Evolutionary conservation across 2,888 invertebrate species (phyloP).

Genomic region (Eumacrocentrus americanus): DNA sequence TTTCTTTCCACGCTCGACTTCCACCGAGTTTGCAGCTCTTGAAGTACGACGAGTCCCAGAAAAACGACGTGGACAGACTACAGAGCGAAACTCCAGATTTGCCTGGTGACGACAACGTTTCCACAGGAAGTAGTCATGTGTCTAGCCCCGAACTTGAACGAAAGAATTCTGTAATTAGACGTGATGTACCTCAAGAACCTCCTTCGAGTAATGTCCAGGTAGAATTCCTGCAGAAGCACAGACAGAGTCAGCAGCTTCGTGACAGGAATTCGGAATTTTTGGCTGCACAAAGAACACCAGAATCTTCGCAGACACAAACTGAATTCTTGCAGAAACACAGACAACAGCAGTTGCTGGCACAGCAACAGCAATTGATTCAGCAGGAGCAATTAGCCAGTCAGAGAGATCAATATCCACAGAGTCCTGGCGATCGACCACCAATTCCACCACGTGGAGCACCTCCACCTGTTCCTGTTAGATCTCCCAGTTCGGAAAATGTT

Average conservation of each 20-base stretch:
- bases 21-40: slow-evolving; percentile 88
- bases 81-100: slow-evolving; percentile 49
- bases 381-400: slow-evolving; percentile 45
- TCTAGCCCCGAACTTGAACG: slow-evolving; percentile 62
- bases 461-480: slow-evolving; percentile 64
- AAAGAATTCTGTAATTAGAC: slow-evolving; percentile 59
- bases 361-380: slow-evolving; percentile 56
- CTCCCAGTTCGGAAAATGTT: slow-evolving; percentile 59
- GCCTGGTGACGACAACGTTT: slow-evolving; percentile 48
- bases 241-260: slow-evolving; percentile 57
- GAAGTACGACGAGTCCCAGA: slow-evolving; percentile 75
- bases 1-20: slow-evolving; percentile 89
- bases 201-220: slow-evolving; percentile 53
- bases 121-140: slow-evolving; percentile 61
- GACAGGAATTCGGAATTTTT: slow-evolving; percentile 47
- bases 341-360: slow-evolving; percentile 51
- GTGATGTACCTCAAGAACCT: slow-evolving; percentile 47
- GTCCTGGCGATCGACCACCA: slow-evolving; percentile 64
- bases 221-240: slow-evolving; percentile 54
- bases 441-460: slow-evolving; percentile 68
- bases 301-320: slow-evolving; percentile 62
- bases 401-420: slow-evolving; percentile 43
- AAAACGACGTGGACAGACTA: slow-evolving; percentile 45
- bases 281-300: slow-evolving; percentile 14
- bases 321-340: slow-evolving; percentile 64